These are phyloP conservation scores for Hermaeophaga mercurialis DNA, from an alignment of 2,888 invertebrate genomes.

Conservation along the genomic window DNA sequence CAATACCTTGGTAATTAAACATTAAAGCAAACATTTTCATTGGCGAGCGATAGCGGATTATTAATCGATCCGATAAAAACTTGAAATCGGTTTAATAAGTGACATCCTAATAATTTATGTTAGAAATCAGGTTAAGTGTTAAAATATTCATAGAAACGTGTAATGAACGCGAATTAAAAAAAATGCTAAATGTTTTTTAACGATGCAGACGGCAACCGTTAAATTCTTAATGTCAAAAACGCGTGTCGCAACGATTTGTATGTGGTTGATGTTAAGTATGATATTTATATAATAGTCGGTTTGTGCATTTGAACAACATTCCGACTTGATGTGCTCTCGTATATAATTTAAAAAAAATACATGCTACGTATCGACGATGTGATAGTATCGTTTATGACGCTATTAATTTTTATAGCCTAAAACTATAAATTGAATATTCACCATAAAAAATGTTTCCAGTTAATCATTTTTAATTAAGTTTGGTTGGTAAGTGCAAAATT, in stretches of 20 bases:
- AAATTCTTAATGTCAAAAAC: conserved; percentile 41
- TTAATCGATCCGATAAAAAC: conserved; percentile 3
- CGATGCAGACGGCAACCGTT: conserved; percentile 34
- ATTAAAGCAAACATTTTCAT: conserved; percentile 6
- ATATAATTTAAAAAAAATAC: neutral
- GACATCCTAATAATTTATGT: conserved; percentile 24
- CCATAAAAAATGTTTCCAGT: too few relatives aligned
- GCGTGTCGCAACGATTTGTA: conserved; percentile 31
- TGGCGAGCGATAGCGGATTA: neutral
- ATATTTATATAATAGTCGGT: conserved; percentile 27
- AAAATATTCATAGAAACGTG: conserved; percentile 41
- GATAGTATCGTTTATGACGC: neutral
- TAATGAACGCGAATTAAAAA: conserved; percentile 34
- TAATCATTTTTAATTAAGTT: too few relatives aligned
- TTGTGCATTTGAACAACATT: conserved; percentile 20
- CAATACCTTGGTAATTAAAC: conserved; percentile 3
- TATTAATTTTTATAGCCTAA: neutral
- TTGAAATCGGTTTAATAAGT: conserved; percentile 2
- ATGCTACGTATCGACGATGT: neutral
- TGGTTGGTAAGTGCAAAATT: too few relatives aligned
- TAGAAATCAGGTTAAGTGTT: conserved; percentile 34
- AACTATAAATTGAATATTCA: neutral
- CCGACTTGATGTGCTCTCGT: conserved; percentile 2
- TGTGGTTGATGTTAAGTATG: conserved; percentile 18
- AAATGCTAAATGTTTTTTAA: conserved; percentile 44